Evolutionary conservation across 2,797 vertebrate genomes (phyloP).

Genomic region (Anguilla pacifica): DNA sequence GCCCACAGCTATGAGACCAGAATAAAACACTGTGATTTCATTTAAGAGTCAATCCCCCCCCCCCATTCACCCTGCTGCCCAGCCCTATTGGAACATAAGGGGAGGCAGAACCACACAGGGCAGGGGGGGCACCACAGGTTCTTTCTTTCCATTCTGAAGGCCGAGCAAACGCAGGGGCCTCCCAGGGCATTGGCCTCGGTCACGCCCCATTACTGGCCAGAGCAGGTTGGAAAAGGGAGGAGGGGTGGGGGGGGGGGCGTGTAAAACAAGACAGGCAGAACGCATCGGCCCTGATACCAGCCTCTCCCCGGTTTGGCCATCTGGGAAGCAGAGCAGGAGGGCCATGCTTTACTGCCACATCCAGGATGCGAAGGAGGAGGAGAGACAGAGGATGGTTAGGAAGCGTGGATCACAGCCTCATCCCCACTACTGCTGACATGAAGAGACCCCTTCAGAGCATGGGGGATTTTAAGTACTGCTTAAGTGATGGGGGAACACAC

Average conservation of each 20-base stretch:
- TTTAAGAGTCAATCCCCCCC: background rate
- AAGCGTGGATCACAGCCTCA: background rate
- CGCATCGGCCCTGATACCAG: background rate
- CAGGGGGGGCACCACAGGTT: background rate
- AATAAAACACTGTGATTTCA: background rate
- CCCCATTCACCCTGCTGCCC: background rate
- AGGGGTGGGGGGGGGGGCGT: too few species aligned
- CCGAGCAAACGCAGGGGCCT: constrained; percentile 22
- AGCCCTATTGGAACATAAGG: background rate
- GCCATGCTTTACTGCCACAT: background rate
- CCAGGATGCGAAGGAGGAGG: background rate
- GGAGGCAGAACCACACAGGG: background rate
- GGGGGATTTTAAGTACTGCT: too few species aligned
- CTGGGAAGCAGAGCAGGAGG: background rate
- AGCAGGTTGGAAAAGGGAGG: too few species aligned
- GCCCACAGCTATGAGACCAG: background rate
- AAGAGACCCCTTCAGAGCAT: background rate
- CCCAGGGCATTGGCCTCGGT: constrained; percentile 3
- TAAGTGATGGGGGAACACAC: background rate
- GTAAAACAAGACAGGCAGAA: background rate
- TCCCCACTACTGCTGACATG: background rate
- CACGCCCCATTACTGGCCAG: constrained; percentile 26
- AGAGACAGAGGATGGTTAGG: background rate
- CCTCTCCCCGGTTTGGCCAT: background rate
- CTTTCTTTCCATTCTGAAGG: background rate